These are phyloP conservation scores for Istiophorus platypterus DNA, from an alignment of 2,113 vertebrate genomes.

Conservation along the genomic window DNA sequence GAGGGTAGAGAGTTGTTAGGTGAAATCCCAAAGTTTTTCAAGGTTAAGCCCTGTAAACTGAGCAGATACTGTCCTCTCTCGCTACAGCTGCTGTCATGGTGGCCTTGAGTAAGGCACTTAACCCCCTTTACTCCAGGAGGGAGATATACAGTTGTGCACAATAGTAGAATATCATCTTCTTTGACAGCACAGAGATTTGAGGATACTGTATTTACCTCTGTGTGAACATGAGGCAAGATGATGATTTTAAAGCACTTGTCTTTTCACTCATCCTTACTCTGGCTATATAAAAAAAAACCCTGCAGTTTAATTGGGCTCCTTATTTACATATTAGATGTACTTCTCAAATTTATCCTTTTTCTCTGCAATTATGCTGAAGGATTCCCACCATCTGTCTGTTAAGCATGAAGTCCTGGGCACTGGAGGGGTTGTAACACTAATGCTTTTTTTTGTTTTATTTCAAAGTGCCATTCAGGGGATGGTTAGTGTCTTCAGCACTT, in stretches of 20 bases:
- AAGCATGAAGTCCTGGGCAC: constrained; percentile 17
- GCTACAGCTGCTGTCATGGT: background rate
- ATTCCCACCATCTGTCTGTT: constrained; percentile 67
- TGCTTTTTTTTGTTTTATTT: constrained; percentile 33
- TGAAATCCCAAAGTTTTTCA: background rate
- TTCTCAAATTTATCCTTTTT: constrained; percentile 33
- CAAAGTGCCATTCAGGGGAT: constrained; percentile 30
- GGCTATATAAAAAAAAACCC: background rate
- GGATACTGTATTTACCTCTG: background rate
- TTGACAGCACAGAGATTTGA: background rate
- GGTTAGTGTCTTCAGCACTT: constrained; percentile 24
- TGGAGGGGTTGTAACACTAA: constrained; percentile 47
- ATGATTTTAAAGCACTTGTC: constrained; percentile 14
- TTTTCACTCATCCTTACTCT: background rate
- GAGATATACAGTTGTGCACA: background rate
- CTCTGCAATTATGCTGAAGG: constrained; percentile 63
- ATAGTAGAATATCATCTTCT: background rate
- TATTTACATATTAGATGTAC: constrained; percentile 52
- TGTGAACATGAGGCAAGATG: constrained; percentile 2
- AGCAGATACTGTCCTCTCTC: background rate
- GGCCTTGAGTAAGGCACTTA: too few species aligned
- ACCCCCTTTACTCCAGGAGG: background rate
- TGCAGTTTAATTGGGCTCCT: constrained; percentile 17
- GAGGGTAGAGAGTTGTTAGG: background rate
- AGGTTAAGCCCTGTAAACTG: background rate